Percentiles rank a stretch among this genome's conserved stretches.
phyloP scores from a whole-genome alignment of 2,113 vertebrate species.

The Talpa occidentalis region DNA sequence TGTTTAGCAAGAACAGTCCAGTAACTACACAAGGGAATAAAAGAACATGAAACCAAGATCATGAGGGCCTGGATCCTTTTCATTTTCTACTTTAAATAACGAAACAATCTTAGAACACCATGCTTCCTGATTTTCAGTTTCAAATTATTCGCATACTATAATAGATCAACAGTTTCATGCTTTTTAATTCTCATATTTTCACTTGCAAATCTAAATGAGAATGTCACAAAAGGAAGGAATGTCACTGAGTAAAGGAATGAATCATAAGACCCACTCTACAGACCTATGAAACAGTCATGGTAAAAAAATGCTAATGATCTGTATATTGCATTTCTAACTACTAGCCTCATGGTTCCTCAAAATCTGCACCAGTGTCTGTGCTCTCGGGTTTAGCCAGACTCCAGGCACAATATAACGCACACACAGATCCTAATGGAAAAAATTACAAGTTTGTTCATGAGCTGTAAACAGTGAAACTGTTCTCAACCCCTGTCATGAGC shows the following conservation, averaged over 20 bases:
- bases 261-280: neutral
- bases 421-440: neutral
- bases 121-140: slow-evolving; percentile 42
- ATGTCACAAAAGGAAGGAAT: neutral
- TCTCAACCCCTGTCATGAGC: neutral
- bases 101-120: slow-evolving; percentile 29
- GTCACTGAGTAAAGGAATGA: slow-evolving; percentile 15
- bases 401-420: neutral
- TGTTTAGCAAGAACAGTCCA: neutral
- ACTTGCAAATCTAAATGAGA: slow-evolving; percentile 27
- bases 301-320: neutral
- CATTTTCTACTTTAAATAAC: slow-evolving; percentile 57
- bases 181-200: neutral
- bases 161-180: neutral
- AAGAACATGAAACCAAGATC: slow-evolving; percentile 17
- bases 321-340: neutral
- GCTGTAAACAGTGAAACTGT: neutral
- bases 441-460: neutral
- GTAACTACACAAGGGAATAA: neutral
- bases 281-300: neutral
- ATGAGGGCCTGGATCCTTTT: neutral
- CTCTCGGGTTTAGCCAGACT: neutral
- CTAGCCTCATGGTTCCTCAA: neutral
- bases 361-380: neutral
- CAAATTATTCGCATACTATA: slow-evolving; percentile 45